Percentiles rank a stretch among this genome's conserved stretches.
Conservation (phyloP, 2,888 invertebrate genomes). For the Synergus itoensis region DNA sequence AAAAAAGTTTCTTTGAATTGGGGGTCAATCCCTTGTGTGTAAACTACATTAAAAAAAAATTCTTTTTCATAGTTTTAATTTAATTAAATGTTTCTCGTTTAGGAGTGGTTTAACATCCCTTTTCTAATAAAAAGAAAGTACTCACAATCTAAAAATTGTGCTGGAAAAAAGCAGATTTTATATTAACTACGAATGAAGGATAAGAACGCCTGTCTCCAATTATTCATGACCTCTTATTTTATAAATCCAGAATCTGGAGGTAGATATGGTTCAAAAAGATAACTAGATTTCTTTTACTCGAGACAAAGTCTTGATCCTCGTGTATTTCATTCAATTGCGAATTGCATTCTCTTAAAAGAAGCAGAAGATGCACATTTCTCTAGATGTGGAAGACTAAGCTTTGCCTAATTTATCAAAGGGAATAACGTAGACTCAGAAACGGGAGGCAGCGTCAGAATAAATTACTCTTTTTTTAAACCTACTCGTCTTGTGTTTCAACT, state of each 20-base stretch:
- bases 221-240: background rate
- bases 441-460: conserved; percentile 14
- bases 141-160: background rate
- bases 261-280: background rate
- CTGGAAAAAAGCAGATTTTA: background rate
- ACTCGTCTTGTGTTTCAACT: conserved; percentile 8
- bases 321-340: conserved; percentile 16
- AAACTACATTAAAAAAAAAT: no score
- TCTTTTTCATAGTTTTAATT: no score
- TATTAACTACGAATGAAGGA: background rate
- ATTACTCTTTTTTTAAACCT: conserved; percentile 16
- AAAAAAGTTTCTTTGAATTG: no score
- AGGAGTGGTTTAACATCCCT: no score
- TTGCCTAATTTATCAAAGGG: conserved; percentile 29
- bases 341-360: conserved; percentile 17
- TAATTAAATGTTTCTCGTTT: no score
- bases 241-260: background rate
- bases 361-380: conserved; percentile 10
- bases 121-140: no score
- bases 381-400: conserved; percentile 2
- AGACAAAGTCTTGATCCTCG: background rate
- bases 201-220: background rate
- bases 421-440: conserved; percentile 17
- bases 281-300: background rate
- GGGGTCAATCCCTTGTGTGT: no score